Evolutionary conservation across 1,140 invertebrate genomes (phyloP).

Genomic region (Pseudomyrmex flavicornis): DNA sequence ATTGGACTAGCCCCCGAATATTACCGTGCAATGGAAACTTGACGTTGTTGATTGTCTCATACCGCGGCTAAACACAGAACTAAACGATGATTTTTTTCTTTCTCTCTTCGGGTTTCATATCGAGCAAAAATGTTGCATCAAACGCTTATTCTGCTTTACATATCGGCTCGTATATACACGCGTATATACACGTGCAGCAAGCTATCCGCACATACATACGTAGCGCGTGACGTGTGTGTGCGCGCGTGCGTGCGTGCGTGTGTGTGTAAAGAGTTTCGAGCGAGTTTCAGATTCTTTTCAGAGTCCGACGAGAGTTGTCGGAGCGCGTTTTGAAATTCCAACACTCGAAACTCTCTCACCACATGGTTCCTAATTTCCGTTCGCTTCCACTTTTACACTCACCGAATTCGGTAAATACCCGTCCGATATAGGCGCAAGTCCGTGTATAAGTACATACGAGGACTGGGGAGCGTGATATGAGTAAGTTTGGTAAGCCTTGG

Average conservation of each 20-base stretch:
- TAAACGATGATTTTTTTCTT: slow-evolving; percentile 32
- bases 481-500: slow-evolving; percentile 70
- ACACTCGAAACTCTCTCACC: slow-evolving; percentile 60
- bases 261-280: slow-evolving; percentile 45
- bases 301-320: slow-evolving; percentile 62
- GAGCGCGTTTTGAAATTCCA: slow-evolving; percentile 71
- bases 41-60: slow-evolving; percentile 50
- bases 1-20: slow-evolving; percentile 39
- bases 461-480: slow-evolving; percentile 44
- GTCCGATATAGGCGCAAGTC: slow-evolving; percentile 30
- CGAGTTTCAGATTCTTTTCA: slow-evolving; percentile 71
- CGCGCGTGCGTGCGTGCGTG: not conserved
- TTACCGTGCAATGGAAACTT: slow-evolving; percentile 47
- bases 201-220: too few species aligned
- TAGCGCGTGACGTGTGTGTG: not conserved
- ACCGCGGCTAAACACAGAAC: slow-evolving; percentile 43
- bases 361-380: slow-evolving; percentile 76
- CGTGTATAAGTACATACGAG: slow-evolving; percentile 36
- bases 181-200: not conserved
- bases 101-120: slow-evolving; percentile 12
- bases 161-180: not conserved
- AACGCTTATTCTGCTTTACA: slow-evolving; percentile 1
- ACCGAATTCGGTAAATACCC: slow-evolving; percentile 45
- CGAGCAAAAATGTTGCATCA: slow-evolving; percentile 58
- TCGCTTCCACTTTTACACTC: slow-evolving; percentile 61